Conservation (phyloP, 2,113 vertebrate genomes). For the Atlantisia rogersi region DNA sequence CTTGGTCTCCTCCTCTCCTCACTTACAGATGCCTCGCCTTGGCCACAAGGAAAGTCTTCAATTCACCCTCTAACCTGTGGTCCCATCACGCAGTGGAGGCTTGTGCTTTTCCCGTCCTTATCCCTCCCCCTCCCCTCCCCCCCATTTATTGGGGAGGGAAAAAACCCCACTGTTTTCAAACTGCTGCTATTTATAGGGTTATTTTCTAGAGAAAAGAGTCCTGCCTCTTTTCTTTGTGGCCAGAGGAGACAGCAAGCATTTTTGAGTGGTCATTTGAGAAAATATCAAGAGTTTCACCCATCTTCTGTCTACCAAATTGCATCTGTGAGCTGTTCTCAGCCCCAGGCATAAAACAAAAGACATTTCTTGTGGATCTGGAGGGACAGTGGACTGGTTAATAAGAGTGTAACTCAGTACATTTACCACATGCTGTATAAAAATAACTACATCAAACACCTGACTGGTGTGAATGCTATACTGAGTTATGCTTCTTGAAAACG, state of each 20-base stretch:
- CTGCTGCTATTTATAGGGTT: neutral
- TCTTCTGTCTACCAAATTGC: neutral
- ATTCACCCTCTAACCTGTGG: neutral
- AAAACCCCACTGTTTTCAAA: neutral
- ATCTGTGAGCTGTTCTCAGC: neutral
- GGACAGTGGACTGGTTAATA: neutral
- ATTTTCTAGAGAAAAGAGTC: neutral
- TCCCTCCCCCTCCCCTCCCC: neutral
- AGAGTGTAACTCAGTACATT: neutral
- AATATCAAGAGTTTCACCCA: neutral
- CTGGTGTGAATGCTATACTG: neutral
- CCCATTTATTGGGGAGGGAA: neutral
- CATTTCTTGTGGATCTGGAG: neutral
- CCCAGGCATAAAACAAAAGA: neutral
- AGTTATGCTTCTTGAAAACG: neutral
- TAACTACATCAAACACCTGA: neutral
- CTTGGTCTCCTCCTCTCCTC: neutral
- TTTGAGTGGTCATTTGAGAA: neutral
- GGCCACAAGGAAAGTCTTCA: neutral
- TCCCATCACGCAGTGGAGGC: neutral
- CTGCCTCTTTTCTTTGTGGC: neutral
- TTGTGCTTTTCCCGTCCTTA: neutral
- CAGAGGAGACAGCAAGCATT: neutral
- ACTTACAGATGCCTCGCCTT: neutral
- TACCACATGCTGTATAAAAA: neutral